Evolutionary conservation across 1,140 invertebrate species (phyloP), one percentile per base, ranked within the genome.

Genomic region (Drosophila tropicalis): DNA sequence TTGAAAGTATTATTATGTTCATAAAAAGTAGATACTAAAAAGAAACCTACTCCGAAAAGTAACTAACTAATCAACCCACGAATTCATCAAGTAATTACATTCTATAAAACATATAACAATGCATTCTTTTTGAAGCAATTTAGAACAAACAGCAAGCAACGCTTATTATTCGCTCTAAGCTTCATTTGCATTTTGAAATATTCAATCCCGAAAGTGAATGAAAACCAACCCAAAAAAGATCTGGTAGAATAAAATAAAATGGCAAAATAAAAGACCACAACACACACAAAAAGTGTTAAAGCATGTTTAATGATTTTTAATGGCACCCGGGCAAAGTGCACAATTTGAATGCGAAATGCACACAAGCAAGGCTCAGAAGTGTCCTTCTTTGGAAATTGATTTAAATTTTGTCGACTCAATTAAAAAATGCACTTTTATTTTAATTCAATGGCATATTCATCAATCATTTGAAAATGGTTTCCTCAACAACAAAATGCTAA

Each of bases 221-320:
- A 62, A 62, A 40, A 25, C 25, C 6, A n/a, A 9, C n/a, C 7
- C n/a, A n/a, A n/a, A n/a, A n/a, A n/a, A n/a, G n/a, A n/a, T n/a
- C n/a, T n/a, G n/a, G n/a, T n/a, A n/a, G 22, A 71, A 47, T 19
- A 56, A 25, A 39, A 19, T 2, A 17, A 32, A 25, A 62, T 51
- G 13, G 10, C 25, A 56, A 22, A n/a, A 47, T 22, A 44, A 32
- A 60, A 3, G 34, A 51, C 9, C 5, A 0, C 29, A 29, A 29
- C 9, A 69, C 29, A 44, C 9, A 47, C n/a, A 17, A n/a, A 34
- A 72, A 72, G 82, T 74, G 82, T 75, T 47, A 65, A 58, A 72
- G 61, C 71, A 58, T 85, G 56, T 51, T 51, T 51, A 74, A 70
- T 69, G 29, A 9, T 47, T 70, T 85, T 77, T 67, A 63, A 61